Evolutionary conservation across 2,113 vertebrate species (phyloP).

Genomic region (Seriola dumerili): DNA sequence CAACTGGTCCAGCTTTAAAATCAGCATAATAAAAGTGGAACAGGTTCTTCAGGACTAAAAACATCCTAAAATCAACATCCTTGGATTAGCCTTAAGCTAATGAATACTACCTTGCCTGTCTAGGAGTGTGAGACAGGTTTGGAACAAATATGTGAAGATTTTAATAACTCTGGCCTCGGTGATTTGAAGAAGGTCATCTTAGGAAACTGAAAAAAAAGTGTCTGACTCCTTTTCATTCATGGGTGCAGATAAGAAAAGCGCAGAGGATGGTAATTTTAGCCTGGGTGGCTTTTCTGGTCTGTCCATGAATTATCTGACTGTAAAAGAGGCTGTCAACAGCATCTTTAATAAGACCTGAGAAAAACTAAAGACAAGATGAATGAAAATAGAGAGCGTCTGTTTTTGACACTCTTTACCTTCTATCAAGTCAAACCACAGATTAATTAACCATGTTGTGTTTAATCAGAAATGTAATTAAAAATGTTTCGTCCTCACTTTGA

Average conservation of each 20-base stretch:
- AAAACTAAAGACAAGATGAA: slow-evolving; percentile 1
- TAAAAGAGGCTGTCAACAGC: slow-evolving; percentile 48
- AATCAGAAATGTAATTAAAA: slow-evolving; percentile 52
- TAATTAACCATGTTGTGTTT: slow-evolving; percentile 44
- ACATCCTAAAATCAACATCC: background rate
- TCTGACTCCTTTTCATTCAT: slow-evolving; percentile 32
- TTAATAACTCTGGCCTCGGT: background rate
- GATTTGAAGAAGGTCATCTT: slow-evolving; percentile 34
- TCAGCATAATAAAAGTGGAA: background rate
- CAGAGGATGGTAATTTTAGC: slow-evolving; percentile 42
- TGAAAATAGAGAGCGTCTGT: slow-evolving; percentile 1
- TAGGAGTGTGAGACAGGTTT: slow-evolving; percentile 10
- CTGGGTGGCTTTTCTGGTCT: slow-evolving; percentile 19
- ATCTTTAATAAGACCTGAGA: slow-evolving; percentile 28
- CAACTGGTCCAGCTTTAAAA: background rate
- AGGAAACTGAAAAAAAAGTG: slow-evolving; percentile 6
- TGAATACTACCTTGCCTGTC: background rate
- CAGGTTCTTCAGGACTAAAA: background rate
- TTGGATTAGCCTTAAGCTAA: background rate
- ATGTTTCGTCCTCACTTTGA: slow-evolving; percentile 48
- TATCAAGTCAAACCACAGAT: slow-evolving; percentile 17
- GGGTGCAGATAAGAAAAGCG: slow-evolving; percentile 41
- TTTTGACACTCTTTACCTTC: slow-evolving; percentile 17
- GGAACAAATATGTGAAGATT: slow-evolving; percentile 19
- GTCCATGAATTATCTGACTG: slow-evolving; percentile 46